A percentile compares a stretch with the other conserved stretches of the same genome.
Evolutionary conservation across 2,797 vertebrate species (phyloP).

Genomic region (Schizothorax lantsangensis): DNA sequence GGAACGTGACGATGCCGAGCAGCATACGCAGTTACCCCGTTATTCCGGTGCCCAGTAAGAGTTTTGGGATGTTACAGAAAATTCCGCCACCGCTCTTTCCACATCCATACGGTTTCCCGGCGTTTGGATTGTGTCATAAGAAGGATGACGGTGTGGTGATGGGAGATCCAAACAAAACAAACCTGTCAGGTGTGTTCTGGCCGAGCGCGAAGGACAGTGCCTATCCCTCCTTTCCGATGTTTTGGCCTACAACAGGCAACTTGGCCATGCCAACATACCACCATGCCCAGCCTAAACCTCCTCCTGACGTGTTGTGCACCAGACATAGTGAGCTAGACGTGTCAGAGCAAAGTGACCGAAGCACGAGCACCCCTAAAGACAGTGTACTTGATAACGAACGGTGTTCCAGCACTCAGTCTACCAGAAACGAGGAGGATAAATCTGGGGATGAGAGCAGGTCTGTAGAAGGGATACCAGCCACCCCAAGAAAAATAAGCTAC

Average conservation of each 20-base stretch:
- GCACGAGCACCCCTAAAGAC: conserved; percentile 81
- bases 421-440: conserved; percentile 81
- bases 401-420: conserved; percentile 82
- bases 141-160: conserved; percentile 83
- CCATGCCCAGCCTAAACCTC: conserved; percentile 84
- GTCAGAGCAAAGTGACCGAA: conserved; percentile 80
- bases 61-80: conserved; percentile 94
- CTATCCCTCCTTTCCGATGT: conserved; percentile 93
- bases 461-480: conserved; percentile 70
- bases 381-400: conserved; percentile 77
- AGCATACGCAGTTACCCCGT: conserved; percentile 90
- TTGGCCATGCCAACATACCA: conserved; percentile 89
- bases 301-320: conserved; percentile 75
- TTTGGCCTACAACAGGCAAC: conserved; percentile 91
- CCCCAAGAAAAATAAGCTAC: conserved; percentile 87
- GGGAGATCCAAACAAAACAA: conserved; percentile 80
- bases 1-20: conserved; percentile 69
- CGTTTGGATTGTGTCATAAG: conserved; percentile 93
- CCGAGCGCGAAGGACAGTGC: conserved; percentile 84
- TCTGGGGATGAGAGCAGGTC: conserved; percentile 82
- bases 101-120: conserved; percentile 92
- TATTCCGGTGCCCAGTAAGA: conserved; percentile 95
- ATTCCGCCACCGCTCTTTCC: conserved; percentile 95
- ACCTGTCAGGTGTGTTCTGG: conserved; percentile 88
- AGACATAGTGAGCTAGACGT: conserved; percentile 77